Conservation (phyloP, 1,140 invertebrate genomes). For the Neoseiulus cucumeris region DNA sequence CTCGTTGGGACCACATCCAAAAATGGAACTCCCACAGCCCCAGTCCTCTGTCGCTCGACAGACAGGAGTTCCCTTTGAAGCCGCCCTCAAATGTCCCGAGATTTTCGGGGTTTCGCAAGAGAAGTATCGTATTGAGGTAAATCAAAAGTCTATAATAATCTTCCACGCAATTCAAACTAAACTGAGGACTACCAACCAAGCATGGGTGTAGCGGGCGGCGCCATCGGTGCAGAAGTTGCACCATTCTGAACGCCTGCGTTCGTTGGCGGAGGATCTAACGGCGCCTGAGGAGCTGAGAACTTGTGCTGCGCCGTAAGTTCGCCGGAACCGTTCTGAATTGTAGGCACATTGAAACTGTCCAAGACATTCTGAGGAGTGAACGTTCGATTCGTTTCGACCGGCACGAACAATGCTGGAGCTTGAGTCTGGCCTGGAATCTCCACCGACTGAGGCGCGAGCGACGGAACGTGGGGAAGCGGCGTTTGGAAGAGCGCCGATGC, state of each 20-base stretch:
- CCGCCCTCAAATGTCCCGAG: too few species aligned
- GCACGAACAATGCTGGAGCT: neutral
- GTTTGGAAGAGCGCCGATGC: conserved; percentile 2
- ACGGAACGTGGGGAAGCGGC: neutral
- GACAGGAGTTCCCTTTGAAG: too few species aligned
- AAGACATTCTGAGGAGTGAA: neutral
- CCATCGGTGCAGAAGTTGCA: neutral
- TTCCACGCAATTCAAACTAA: neutral
- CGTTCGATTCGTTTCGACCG: conserved; percentile 6
- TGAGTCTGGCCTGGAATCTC: neutral
- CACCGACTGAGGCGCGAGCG: neutral
- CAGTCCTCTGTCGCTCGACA: too few species aligned
- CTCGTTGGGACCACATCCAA: too few species aligned
- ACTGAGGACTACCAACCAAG: neutral
- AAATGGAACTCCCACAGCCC: too few species aligned
- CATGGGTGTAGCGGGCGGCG: neutral
- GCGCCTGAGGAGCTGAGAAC: too few species aligned
- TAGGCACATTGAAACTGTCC: neutral
- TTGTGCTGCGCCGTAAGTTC: neutral
- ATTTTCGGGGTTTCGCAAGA: too few species aligned
- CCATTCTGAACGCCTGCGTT: neutral
- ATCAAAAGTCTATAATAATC: too few species aligned
- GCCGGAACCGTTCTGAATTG: neutral
- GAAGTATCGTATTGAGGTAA: too few species aligned
- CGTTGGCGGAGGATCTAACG: neutral